Conservation (phyloP, 2,113 vertebrate genomes). For the Maccullochella peelii region DNA sequence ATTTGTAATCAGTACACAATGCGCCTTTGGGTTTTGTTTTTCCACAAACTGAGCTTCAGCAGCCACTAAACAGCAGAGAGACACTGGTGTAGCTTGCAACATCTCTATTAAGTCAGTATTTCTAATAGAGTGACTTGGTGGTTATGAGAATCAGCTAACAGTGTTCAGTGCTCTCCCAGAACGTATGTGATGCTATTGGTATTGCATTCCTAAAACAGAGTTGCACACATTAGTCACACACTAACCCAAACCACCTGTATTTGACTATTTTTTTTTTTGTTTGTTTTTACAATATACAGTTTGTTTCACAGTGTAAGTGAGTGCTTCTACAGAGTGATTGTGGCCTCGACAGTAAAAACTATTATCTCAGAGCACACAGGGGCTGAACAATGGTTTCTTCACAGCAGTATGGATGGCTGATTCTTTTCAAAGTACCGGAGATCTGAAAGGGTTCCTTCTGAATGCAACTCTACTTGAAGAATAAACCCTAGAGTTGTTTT, state of each 20-base stretch:
- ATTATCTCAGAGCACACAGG: slow-evolving; percentile 62
- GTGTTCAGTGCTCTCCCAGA: not conserved
- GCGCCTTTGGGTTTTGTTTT: slow-evolving; percentile 29
- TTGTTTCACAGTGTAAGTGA: slow-evolving; percentile 19
- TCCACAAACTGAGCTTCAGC: slow-evolving; percentile 18
- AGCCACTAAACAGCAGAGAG: not conserved
- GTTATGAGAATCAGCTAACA: slow-evolving; percentile 32
- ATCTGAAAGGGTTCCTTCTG: slow-evolving; percentile 35
- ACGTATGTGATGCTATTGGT: slow-evolving; percentile 5
- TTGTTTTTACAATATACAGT: slow-evolving; percentile 31
- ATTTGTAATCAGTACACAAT: slow-evolving; percentile 11
- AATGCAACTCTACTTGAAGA: slow-evolving; percentile 16
- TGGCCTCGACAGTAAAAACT: slow-evolving; percentile 52
- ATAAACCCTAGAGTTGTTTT: slow-evolving; percentile 13
- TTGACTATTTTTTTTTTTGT: slow-evolving; percentile 8
- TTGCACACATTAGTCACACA: slow-evolving; percentile 43
- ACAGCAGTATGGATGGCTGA: slow-evolving; percentile 51
- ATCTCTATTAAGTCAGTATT: not conserved
- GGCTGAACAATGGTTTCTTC: slow-evolving; percentile 63
- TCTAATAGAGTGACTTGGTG: slow-evolving; percentile 13
- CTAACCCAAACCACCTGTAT: slow-evolving; percentile 51
- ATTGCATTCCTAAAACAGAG: slow-evolving; percentile 27
- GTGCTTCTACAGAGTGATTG: not conserved
- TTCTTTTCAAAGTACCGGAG: slow-evolving; percentile 49
- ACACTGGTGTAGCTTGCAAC: not conserved